These are phyloP conservation scores for Temnothorax curvispinosus DNA, from an alignment of 1,140 invertebrate species.

Conservation along the genomic window DNA sequence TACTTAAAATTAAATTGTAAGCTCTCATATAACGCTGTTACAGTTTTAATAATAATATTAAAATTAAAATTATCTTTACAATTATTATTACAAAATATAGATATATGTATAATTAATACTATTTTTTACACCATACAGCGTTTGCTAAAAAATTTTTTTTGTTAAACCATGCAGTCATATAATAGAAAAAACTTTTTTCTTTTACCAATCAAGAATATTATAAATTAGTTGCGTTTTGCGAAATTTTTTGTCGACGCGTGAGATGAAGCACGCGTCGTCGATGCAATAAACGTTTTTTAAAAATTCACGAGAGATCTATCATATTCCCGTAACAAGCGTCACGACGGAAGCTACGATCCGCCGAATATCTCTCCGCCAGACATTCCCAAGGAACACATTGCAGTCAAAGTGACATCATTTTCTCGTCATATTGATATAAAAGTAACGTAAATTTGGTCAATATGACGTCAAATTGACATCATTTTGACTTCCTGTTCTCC, in stretches of 20 bases:
- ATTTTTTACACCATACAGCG: background rate
- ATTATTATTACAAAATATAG: background rate
- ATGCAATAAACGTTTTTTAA: background rate
- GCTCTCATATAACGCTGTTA: background rate
- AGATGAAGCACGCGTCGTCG: background rate
- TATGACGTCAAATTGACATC: too few species aligned
- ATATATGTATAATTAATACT: background rate
- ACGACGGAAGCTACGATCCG: background rate
- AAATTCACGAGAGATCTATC: conserved; percentile 2
- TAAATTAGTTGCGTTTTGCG: background rate
- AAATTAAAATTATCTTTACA: conserved; percentile 25
- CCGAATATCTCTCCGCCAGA: background rate
- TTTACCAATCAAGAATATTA: background rate
- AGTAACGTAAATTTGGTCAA: too few species aligned
- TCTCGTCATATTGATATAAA: too few species aligned
- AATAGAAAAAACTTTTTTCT: background rate
- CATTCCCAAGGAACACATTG: too few species aligned
- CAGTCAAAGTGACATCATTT: too few species aligned
- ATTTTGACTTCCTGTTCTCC: too few species aligned
- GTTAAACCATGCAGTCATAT: background rate
- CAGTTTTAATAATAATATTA: background rate
- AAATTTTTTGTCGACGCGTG: background rate
- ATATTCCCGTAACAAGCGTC: background rate
- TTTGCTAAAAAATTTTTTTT: background rate
- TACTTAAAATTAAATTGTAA: background rate